A percentile compares a stretch with the other conserved stretches of the same genome.
phyloP scores from a whole-genome alignment of 2,797 vertebrate species.

The Poecilia velifera region DNA sequence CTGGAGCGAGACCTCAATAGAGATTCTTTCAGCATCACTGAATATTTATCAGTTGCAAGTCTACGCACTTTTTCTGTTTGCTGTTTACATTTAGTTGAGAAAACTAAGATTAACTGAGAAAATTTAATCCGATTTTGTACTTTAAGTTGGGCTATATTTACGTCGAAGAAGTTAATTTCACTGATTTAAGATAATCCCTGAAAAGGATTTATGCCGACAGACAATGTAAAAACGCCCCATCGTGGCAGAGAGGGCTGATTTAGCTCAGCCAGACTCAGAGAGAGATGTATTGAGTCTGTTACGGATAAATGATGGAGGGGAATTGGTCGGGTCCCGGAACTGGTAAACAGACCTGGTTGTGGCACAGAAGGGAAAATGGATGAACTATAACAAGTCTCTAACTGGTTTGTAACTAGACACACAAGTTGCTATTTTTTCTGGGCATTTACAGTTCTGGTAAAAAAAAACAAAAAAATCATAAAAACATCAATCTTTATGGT shows the following conservation, averaged over 20 bases:
- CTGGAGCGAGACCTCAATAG: background rate
- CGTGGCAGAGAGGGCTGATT: background rate
- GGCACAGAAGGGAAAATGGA: too few species aligned
- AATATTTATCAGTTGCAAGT: background rate
- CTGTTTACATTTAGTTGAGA: background rate
- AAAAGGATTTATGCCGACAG: too few species aligned
- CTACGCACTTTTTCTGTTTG: background rate
- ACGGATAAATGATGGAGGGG: too few species aligned
- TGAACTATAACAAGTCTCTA: background rate
- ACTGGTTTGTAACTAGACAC: background rate
- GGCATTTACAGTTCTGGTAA: background rate
- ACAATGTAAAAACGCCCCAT: background rate
- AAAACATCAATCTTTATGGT: background rate
- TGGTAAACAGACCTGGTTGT: too few species aligned
- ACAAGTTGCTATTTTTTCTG: conserved; percentile 1
- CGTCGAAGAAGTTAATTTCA: background rate
- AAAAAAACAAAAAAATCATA: background rate
- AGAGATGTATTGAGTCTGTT: background rate
- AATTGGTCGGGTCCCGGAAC: too few species aligned
- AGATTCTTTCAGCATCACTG: background rate
- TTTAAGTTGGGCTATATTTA: background rate
- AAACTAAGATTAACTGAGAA: background rate
- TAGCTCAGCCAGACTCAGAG: conserved; percentile 2
- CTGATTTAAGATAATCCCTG: background rate
- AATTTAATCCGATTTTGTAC: background rate